Evolutionary conservation across 1,140 invertebrate genomes (phyloP), one percentile per base, ranked within the genome.

Genomic region (Drosophila kurseongensis): DNA sequence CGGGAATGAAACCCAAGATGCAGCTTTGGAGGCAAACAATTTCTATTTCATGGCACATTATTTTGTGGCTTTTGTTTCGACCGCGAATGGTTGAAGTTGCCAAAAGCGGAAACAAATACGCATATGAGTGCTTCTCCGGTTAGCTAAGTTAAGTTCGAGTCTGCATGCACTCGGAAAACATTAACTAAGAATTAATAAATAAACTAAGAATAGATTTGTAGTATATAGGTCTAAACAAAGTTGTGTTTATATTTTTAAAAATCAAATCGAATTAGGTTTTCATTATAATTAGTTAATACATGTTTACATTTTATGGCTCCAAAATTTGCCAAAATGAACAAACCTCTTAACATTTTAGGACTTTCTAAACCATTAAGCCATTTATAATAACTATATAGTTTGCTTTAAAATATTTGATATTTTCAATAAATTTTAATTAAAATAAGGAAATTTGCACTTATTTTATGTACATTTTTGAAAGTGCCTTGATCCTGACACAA

Each of bases 21-120:
- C 62, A 67, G 47, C 58, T 54, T 68, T 58, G 44, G 65, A 61
- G 61, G 67, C 76, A 88, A 83, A 67, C 84, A 89, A 89, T 89
- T 88, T 78, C 84, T 78, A 88, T 88, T 88, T 88, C 84, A 88
- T 88, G 84, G 84, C 80, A 88, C 84, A 88, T 88, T 89, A 88
- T 88, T 88, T 88, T 89, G 84, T 71, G 84, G 84, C 84, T 89
- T 88, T 88, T 88, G 84, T 89, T 89, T 83, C 80, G 71, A 66
- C 78, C 88, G 47, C 58, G 63, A 79, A 68, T 60, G 55, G 38
- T 38, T 71, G 57, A 78, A 63, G 50, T 78, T 78, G 75, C 80
- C 72, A 78, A 79, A 65, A 18, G 42, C 62, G 50, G 48, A 54
- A 73, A 73, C 16, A 47, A 66, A 66, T 73, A 58, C 68, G 60